These are phyloP conservation scores for Onthophagus sagittarius DNA, from an alignment of 2,888 invertebrate species.

Conservation along the genomic window DNA sequence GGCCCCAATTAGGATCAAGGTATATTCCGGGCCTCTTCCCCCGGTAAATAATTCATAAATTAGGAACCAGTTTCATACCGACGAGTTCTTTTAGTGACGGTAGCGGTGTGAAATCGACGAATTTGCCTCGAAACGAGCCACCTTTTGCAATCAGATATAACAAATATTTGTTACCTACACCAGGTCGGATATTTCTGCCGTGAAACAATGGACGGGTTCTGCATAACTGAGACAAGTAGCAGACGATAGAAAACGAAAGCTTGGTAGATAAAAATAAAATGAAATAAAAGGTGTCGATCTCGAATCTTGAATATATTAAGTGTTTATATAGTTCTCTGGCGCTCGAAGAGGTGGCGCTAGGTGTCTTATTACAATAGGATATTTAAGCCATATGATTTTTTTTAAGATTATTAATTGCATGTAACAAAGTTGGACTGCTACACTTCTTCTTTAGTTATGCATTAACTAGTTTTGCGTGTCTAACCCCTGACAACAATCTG, in stretches of 20 bases:
- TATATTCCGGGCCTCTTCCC: not conserved
- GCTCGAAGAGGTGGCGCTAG: conserved; percentile 1
- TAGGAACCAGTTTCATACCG: conserved; percentile 14
- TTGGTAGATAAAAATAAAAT: not conserved
- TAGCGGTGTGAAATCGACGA: conserved; percentile 5
- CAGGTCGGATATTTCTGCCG: conserved; percentile 5
- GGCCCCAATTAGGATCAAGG: conserved; percentile 35
- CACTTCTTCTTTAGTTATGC: conserved; percentile 15
- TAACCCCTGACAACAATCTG: not conserved
- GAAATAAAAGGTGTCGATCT: not conserved
- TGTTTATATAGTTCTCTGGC: not conserved
- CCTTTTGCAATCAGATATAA: conserved; percentile 6
- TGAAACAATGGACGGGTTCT: conserved; percentile 2
- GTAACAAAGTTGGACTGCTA: not conserved
- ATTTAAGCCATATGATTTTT: too few species aligned
- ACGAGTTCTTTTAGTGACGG: not conserved
- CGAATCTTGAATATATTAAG: conserved; percentile 2
- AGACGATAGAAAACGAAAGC: not conserved
- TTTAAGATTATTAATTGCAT: conserved; percentile 1
- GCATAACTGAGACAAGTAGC: not conserved
- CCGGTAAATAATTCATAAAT: conserved; percentile 19
- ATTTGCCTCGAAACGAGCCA: not conserved
- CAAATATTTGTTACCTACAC: conserved; percentile 12
- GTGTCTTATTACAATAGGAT: too few species aligned
- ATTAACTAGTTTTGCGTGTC: not conserved